Evolutionary conservation across 2,797 vertebrate species (phyloP), one percentile per base, ranked within the genome.

Genomic region (Falco cherrug): DNA sequence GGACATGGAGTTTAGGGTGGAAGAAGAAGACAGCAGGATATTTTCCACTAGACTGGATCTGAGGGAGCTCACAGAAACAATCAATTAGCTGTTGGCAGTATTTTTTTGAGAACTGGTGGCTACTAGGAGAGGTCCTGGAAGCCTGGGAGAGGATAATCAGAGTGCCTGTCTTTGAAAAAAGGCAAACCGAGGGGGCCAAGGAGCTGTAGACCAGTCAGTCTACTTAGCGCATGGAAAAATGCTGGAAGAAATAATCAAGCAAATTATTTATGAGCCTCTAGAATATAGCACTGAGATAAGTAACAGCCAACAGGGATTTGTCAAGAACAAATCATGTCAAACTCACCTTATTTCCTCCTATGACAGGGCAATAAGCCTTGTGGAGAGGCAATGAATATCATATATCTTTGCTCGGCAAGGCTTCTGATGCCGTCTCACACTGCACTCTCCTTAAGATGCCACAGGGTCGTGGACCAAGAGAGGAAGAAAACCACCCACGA

Each of bases 301-400:
- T 92, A 97, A 95, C 95, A 96, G 95, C 84, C 95, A 97, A 89
- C 84, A 93, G 96, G 75, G 89, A 97, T 95, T 95, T 96, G 92
- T 96, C 84, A 71, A 69, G 93, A 96, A 91, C 90, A 95, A 96
- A 97, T 97, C 93, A 96, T 89, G 95, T 96, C 96, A 94, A 95
- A 94, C 87, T 94, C 81, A 95, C 95, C 95, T 91, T 97, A 97
- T 94, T 96, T 96, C 68, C 81, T 95, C 68, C 87, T 77, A n/a
- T 95, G 95, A 93, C 95, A 97, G 90, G 89, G 93, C 93, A 96
- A 97, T 96, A 96, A 95, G 92, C 93, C 71, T 87, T 43, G 84
- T 94, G 96, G 89, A 94, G 92, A 96, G 78, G 87, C 95, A 94
- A 91, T 95, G 89, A 95, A 92, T 93, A 87, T 91, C 89, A 87